These are phyloP conservation scores for Empidonax traillii DNA, from an alignment of 2,113 vertebrate genomes.

Conservation along the genomic window DNA sequence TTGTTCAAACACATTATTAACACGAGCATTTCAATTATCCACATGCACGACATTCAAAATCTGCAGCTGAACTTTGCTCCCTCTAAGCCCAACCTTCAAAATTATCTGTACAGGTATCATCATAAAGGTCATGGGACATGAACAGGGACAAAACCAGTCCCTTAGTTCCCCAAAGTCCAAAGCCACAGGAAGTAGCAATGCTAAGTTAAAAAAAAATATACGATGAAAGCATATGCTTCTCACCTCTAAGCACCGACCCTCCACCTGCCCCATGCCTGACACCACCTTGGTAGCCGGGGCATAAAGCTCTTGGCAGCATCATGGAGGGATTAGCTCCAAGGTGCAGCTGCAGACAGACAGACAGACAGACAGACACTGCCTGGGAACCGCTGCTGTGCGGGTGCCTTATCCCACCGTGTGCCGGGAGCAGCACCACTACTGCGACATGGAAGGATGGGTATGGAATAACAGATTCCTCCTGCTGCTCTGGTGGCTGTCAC, in stretches of 20 bases:
- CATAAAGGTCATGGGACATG: neutral
- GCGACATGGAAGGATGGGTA: neutral
- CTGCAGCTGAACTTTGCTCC: neutral
- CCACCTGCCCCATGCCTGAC: neutral
- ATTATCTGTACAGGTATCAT: neutral
- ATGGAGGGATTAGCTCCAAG: accelerated
- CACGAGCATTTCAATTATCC: neutral
- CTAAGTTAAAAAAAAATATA: neutral
- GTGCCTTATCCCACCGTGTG: accelerated
- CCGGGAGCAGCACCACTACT: neutral
- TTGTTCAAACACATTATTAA: neutral
- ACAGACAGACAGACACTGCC: neutral
- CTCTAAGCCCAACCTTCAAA: neutral
- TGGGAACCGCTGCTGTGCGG: neutral
- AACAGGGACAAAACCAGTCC: neutral
- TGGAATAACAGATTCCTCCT: slow-evolving; percentile 46
- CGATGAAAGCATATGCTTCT: neutral
- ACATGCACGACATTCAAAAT: neutral
- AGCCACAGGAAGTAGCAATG: neutral
- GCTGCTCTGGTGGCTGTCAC: slow-evolving; percentile 61
- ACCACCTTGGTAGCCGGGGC: neutral
- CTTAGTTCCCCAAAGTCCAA: neutral
- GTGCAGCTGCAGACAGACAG: neutral
- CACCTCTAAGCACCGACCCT: neutral
- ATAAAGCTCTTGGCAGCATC: neutral